Base-by-base conservation (phyloP, 1,140 invertebrate genomes). In the Camponotus pennsylvanicus region DNA sequence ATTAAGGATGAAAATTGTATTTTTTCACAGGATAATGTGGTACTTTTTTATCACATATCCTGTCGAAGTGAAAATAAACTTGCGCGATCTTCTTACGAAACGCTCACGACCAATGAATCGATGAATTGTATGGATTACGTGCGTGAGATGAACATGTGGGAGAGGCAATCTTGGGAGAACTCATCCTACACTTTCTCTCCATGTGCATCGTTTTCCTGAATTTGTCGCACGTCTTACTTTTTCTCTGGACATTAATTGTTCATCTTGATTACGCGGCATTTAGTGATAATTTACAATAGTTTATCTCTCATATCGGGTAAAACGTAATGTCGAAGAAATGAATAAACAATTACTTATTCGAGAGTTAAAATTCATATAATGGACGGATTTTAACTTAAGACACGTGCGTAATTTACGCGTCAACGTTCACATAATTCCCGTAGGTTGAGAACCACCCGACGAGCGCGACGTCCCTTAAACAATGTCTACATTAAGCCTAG, bases 401-500 rank as follows among this genome's bases (percentile, higher is more conserved):
- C 40, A 52, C 1, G 18, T 15, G 45, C 13, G 6, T 79, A 27
- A 79, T 79, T 69, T 40, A 34, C 11, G 18, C 1, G 6, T 8
- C 9, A 11, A 59, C 8, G 11, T 70, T 45, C 34, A 6, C 13
- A 34, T 45, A 61, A 84, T 82, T 34, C 15, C 21, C 1, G 21
- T n/a, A 85, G 52, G 86, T 89, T 89, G 88, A 89, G 88, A 80
- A 88, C 87, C 80, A 27, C 34, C n/a, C 42, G 57, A 57, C 40
- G 18, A 70, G 37, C 63, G 61, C 57, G 49, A 52, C 49, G 63
- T 61, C 80, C 67, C 83, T 86, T 84, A 70, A 89, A 88, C 87
- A 86, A 89, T 89, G 87, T 89, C 88, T 89, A 89, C 87, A 88
- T 89, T 89, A 89, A 88, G 83, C 87, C 73, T 59, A 76, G 87